Evolutionary conservation across 1,140 invertebrate species (phyloP), one percentile per base, ranked within the genome.

Genomic region (Habropoda laboriosa): DNA sequence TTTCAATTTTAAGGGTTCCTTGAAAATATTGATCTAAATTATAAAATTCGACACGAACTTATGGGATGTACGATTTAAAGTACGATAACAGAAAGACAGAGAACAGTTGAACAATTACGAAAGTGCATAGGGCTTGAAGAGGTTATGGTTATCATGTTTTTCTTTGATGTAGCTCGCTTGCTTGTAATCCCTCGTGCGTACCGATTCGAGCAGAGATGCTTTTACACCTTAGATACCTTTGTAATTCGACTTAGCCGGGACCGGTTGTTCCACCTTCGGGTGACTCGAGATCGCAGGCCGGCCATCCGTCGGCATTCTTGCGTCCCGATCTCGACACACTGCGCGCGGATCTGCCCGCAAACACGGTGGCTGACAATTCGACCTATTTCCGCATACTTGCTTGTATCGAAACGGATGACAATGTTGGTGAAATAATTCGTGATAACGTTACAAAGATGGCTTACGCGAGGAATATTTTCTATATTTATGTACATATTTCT

Each of bases 231-330:
- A 78, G 74, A 81, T 80, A 75, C 79, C 64, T 74, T 81, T 85
- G 70, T 81, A 81, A 84, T 84, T 86, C 72, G 79, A 84, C 73
- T 80, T 83, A 81, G 53, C 53, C 82, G 81, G 47, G 82, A 86
- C 82, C 82, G 82, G 74, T 86, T 86, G 84, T 86, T 85, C 84
- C 82, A 85, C 82, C 79, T 86, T 81, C 51, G 74, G 68, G 53
- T 75, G 73, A 72, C 63, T 84, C 77, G 64, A 71, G 68, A 85
- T 71, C 24, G 79, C 68, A 73, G n/a, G 49, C 45, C 57, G 45
- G 47, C 72, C 45, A 55, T 81, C 72, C 79, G 40, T 79, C 57
- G 63, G 30, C 58, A 84, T 82, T 84, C 80, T 78, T 60, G 47
- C 74, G 55, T 77, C 45, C 78, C 40, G 74, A n/a, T n/a, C 42